Conservation (phyloP, 2,888 invertebrate species). For the Scaptodrosophila latifasciaeformis region DNA sequence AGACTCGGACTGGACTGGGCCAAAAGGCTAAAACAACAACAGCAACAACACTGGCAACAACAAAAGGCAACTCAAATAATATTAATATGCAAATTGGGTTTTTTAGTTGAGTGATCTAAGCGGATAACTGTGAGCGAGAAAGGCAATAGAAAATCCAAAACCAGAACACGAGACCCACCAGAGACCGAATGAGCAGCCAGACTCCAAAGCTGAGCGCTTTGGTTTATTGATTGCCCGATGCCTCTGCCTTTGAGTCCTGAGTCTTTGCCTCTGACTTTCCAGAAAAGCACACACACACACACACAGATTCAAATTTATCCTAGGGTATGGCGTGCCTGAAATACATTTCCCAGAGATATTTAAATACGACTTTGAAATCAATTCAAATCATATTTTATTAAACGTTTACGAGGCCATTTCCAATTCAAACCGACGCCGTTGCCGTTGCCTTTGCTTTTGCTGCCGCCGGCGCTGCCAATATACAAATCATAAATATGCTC, state of each 20-base stretch:
- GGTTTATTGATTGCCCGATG: constrained; percentile 61
- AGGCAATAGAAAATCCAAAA: too few relatives aligned
- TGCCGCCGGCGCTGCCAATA: background rate
- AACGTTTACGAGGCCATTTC: constrained; percentile 61
- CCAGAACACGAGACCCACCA: constrained; percentile 29
- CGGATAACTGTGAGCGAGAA: constrained; percentile 50
- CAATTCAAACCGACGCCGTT: constrained; percentile 36
- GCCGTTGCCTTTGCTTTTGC: too few relatives aligned
- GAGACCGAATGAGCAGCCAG: constrained; percentile 31
- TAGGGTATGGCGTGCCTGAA: background rate
- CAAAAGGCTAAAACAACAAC: too few relatives aligned
- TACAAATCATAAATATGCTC: background rate
- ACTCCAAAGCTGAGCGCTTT: constrained; percentile 35
- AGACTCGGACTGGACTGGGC: background rate
- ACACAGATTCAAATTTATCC: constrained; percentile 20
- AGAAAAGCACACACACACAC: constrained; percentile 1
- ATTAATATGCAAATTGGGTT: constrained; percentile 75
- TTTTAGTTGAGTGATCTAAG: constrained; percentile 73
- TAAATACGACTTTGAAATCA: constrained; percentile 59
- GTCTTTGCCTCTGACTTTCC: too few relatives aligned
- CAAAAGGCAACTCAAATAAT: constrained; percentile 61
- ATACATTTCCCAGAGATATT: constrained; percentile 36
- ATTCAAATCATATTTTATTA: constrained; percentile 65
- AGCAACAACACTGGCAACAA: too few relatives aligned
- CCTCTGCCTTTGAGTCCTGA: too few relatives aligned